These are phyloP conservation scores for Drosophila azteca DNA, from an alignment of 1,140 invertebrate genomes.

Conservation along the genomic window DNA sequence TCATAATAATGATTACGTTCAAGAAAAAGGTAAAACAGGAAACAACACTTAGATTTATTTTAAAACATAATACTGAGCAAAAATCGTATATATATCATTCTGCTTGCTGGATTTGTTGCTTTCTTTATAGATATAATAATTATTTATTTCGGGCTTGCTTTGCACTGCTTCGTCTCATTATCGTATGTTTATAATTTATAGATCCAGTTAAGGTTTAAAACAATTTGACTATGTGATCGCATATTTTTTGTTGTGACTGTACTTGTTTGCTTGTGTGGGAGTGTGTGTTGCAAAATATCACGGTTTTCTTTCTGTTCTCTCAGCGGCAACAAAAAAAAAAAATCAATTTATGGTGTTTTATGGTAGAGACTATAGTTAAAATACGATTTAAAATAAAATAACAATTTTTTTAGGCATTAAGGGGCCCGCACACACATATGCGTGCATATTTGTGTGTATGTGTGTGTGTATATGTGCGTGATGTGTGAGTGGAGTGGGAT, in stretches of 20 bases:
- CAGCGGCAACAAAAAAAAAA: constrained; percentile 51
- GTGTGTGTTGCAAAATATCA: constrained; percentile 54
- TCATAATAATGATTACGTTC: constrained; percentile 24
- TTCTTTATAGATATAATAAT: constrained; percentile 42
- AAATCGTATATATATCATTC: constrained; percentile 76
- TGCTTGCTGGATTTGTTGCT: constrained; percentile 71
- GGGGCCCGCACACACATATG: constrained; percentile 43
- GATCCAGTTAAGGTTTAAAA: constrained; percentile 41
- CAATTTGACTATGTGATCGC: constrained; percentile 49
- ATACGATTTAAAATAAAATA: constrained; percentile 78
- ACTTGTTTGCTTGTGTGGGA: constrained; percentile 37
- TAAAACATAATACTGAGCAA: constrained; percentile 83
- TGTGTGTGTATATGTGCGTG: constrained; percentile 7
- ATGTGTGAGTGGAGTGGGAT: constrained; percentile 33
- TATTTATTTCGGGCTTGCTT: constrained; percentile 35
- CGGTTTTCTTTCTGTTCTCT: constrained; percentile 55
- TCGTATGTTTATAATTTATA: constrained; percentile 13
- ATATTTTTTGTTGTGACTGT: constrained; percentile 60
- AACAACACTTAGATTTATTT: constrained; percentile 82
- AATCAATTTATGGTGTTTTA: constrained; percentile 23
- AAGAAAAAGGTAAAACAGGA: constrained; percentile 66
- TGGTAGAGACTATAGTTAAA: constrained; percentile 56
- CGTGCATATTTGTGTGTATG: constrained; percentile 27
- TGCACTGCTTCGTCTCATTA: constrained; percentile 24
- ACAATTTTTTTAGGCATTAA: constrained; percentile 73